Base-by-base conservation (phyloP, 2,113 vertebrate genomes). In the Coregonus clupeaformis region DNA sequence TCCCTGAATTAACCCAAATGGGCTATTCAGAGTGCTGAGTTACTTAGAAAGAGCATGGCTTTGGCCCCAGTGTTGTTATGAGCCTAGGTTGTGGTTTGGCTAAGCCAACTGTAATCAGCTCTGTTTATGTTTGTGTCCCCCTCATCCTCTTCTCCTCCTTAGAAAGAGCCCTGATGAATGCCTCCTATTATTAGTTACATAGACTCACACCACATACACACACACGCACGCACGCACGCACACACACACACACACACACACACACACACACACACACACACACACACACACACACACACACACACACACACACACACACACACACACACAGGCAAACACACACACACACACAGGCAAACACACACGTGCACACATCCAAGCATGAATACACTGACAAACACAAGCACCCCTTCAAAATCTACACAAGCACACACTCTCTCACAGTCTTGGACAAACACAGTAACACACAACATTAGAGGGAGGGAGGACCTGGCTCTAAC, bases 31-130 rank as follows among this genome's bases (percentile, higher is more conserved):
- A 57, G 82, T 83, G 55, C 74, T 71, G 73, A 25, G 60, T 75
- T 92, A 90, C 89, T 85, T 92, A 92, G 90, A 91, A 90, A 86
- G 86, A 86, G 69, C 32, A 27, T 42, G 74, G 20, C 45, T 20
- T 80, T 74, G 74, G 69, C 78, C 14, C 6, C 32, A 22, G 71
- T 69, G 22, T 22, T 14, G n/a, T 5, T 24, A 7, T 25, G n/a
- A 60, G 59, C 6, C 7, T 18, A 71, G 24, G 29, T 30, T 32
- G 25, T 18, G 69, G 49, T 57, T 59, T 9, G 24, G 24, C 16
- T 16, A 68, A 30, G 30, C 13, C 25, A 14, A 14, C 5, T 14
- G 6, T 47, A 29, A 24, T n/a, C 47, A 52, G 42, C 65, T 13
- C 45, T 71, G 7, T n/a, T 63, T 77, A 25, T 2, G 2, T 70